These are phyloP conservation scores for Aleiodes alternator DNA, from an alignment of 2,888 invertebrate genomes.

Conservation along the genomic window DNA sequence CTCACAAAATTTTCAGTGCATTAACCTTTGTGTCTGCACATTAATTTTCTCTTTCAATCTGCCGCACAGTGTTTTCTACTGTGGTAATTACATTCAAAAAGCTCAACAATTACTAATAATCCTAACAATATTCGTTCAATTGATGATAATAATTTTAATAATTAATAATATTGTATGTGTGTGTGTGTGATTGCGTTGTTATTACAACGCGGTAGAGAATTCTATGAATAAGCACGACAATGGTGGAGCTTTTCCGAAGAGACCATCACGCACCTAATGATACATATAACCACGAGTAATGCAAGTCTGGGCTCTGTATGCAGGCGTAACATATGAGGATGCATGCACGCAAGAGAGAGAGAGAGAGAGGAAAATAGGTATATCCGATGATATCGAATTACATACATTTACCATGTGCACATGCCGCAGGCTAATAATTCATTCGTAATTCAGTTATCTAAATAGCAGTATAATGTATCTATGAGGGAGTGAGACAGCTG, in stretches of 20 bases:
- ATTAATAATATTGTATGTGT: no score
- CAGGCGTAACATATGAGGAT: conserved; percentile 50
- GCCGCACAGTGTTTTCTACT: not conserved
- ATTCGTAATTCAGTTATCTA: conserved; percentile 72
- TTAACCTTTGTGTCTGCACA: conserved; percentile 57
- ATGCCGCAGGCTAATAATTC: conserved; percentile 70
- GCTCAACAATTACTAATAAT: no score
- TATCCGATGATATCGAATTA: conserved; percentile 66
- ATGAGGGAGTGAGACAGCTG: not conserved
- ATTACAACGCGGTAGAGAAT: not conserved
- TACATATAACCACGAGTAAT: conserved; percentile 71
- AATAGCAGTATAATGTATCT: conserved; percentile 59
- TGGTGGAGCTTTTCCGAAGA: conserved; percentile 24
- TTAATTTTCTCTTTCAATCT: conserved; percentile 59
- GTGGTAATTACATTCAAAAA: not conserved
- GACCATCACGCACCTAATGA: conserved; percentile 65
- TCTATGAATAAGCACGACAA: conserved; percentile 2
- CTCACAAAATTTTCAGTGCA: conserved; percentile 52
- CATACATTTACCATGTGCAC: conserved; percentile 60
- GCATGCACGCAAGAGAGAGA: conserved; percentile 37
- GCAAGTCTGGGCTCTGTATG: conserved; percentile 48
- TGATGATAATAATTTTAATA: no score
- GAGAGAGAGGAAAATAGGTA: not conserved
- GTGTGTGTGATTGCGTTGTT: no score
- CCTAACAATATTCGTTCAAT: no score